phyloP scores from a whole-genome alignment of 2,888 invertebrate species.

The Eupithecia insigniata region DNA sequence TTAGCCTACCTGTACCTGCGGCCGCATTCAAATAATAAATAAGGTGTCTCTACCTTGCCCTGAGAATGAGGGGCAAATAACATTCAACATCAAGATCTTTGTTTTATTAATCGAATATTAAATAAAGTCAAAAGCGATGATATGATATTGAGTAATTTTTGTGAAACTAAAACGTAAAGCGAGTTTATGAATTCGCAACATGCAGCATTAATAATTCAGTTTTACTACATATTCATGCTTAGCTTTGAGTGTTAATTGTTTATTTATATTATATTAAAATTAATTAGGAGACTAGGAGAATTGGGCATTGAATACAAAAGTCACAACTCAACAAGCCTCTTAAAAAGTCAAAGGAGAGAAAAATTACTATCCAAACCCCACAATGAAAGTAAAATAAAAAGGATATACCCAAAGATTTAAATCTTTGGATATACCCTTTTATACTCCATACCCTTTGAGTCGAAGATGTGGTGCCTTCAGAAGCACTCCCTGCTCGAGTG shows the following conservation, averaged over 20 bases:
- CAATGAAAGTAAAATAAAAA: background rate
- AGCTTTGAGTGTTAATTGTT: background rate
- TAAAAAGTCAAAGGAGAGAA: background rate
- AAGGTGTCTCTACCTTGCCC: background rate
- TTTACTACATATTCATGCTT: background rate
- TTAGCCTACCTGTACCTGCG: conserved; percentile 12
- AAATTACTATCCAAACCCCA: background rate
- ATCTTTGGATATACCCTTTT: no score
- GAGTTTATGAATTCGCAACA: conserved; percentile 11
- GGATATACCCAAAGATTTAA: no score
- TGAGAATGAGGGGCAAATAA: background rate
- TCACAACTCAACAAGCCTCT: background rate
- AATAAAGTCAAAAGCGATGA: conserved; percentile 2
- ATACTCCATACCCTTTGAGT: background rate
- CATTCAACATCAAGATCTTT: background rate
- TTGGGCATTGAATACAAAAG: background rate
- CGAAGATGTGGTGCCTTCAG: background rate
- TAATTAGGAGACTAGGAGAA: background rate
- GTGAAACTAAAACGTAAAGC: conserved; percentile 12
- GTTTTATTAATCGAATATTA: conserved; percentile 5
- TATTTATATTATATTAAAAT: background rate
- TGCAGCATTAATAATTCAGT: conserved; percentile 8
- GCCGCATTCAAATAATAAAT: background rate
- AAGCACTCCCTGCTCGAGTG: background rate
- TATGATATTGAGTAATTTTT: conserved; percentile 14